Evolutionary conservation across 2,888 invertebrate species (phyloP).

Genomic region (Acanthosepion pharaonis): DNA sequence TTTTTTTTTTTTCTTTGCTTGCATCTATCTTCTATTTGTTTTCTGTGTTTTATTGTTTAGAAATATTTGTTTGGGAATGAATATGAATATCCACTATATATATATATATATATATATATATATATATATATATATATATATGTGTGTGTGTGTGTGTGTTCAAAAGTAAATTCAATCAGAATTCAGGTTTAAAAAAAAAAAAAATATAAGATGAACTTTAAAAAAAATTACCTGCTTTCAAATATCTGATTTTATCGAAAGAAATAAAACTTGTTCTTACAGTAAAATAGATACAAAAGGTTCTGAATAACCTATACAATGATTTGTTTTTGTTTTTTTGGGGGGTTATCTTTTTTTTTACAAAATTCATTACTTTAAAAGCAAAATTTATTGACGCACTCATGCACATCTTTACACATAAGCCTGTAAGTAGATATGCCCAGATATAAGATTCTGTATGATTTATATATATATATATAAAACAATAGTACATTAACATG

Average conservation of each 20-base stretch:
- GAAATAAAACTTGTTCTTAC: background rate
- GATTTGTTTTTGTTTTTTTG: background rate
- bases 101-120: conserved; percentile 33
- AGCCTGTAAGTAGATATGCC: background rate
- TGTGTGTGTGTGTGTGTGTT: background rate
- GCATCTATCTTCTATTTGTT: too few species aligned
- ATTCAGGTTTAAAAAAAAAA: background rate
- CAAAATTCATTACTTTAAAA: conserved; percentile 22
- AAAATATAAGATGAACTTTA: background rate
- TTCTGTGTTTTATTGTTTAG: too few species aligned
- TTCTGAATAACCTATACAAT: background rate
- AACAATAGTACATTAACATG: too few species aligned
- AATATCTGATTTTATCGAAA: background rate
- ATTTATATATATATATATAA: too few species aligned
- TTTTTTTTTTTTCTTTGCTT: too few species aligned
- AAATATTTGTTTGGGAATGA: too few species aligned
- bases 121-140: background rate
- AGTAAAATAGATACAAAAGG: background rate
- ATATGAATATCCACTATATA: too few species aligned
- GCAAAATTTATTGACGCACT: background rate
- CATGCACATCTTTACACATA: background rate
- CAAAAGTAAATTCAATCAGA: background rate
- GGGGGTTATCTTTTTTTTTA: background rate
- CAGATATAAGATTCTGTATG: background rate
- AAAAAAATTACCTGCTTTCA: background rate